phyloP scores from a whole-genome alignment of 2,888 invertebrate species.

The Epistrophe grossulariae region DNA sequence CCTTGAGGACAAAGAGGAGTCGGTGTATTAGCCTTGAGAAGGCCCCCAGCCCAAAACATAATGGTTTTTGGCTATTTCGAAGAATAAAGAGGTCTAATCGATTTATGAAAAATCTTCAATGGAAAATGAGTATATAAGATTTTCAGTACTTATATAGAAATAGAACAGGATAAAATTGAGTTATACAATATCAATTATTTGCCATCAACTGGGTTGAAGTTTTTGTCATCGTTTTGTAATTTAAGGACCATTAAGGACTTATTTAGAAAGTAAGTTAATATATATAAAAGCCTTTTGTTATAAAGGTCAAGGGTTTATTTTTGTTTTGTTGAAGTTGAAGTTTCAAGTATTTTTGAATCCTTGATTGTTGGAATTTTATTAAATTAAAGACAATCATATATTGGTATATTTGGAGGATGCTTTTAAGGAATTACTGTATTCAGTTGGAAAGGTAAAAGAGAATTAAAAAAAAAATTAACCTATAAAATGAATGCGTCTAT shows the following conservation, averaged over 20 bases:
- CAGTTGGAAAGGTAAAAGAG: too few species aligned
- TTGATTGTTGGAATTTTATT: background rate
- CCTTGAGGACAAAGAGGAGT: background rate
- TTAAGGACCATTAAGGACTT: background rate
- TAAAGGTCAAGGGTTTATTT: background rate
- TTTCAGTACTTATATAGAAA: background rate
- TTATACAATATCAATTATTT: slow-evolving; percentile 12
- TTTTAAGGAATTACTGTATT: too few species aligned
- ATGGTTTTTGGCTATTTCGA: slow-evolving; percentile 4
- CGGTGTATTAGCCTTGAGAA: slow-evolving; percentile 4
- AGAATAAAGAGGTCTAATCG: slow-evolving; percentile 16
- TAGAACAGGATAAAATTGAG: background rate
- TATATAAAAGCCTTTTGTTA: background rate
- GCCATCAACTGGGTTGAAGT: background rate
- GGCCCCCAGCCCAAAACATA: background rate
- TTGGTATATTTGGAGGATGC: too few species aligned
- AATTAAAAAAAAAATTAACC: too few species aligned
- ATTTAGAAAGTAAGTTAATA: background rate
- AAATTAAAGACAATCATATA: background rate
- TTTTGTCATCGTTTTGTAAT: slow-evolving; percentile 8
- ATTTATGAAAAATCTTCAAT: slow-evolving; percentile 6
- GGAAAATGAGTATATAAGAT: too few species aligned
- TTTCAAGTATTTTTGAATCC: background rate
- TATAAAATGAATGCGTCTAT: too few species aligned
- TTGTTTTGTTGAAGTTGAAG: background rate